A percentile compares a stretch with the other conserved stretches of the same genome.
phyloP scores from a whole-genome alignment of 2,113 vertebrate species.

The Ceyx cyanopectus region DNA sequence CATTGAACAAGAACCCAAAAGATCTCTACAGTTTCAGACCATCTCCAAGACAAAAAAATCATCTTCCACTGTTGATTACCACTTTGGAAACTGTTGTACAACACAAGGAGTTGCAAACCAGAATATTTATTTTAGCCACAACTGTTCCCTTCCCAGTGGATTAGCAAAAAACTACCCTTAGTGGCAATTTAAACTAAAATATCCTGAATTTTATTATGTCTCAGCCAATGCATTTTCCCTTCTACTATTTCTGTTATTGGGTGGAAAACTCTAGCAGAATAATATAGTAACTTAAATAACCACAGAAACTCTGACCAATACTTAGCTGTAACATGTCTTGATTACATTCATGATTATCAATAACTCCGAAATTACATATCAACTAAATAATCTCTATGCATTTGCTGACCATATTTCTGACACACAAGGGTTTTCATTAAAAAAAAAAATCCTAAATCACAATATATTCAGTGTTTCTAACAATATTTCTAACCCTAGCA shows the following conservation, averaged over 20 bases:
- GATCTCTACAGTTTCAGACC: not conserved
- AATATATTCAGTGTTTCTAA: not conserved
- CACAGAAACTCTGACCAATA: not conserved
- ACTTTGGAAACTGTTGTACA: not conserved
- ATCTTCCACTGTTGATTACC: not conserved
- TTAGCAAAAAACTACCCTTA: not conserved
- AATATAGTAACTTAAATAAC: not conserved
- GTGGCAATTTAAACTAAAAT: not conserved
- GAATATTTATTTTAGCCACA: not conserved
- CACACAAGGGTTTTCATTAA: not conserved
- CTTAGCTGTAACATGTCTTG: not conserved
- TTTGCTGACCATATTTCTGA: not conserved
- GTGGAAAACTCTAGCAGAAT: not conserved
- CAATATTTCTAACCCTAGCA: not conserved
- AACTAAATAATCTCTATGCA: not conserved
- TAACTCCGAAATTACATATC: not conserved
- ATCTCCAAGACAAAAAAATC: not conserved
- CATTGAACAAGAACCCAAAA: not conserved
- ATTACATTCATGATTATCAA: not conserved
- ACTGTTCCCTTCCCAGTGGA: not conserved
- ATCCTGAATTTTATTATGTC: not conserved
- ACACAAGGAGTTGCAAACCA: not conserved
- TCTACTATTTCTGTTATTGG: not conserved
- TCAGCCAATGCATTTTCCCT: not conserved
- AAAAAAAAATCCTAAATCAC: constrained; percentile 8